Evolutionary conservation across 2,888 invertebrate genomes (phyloP).

Genomic region (Tinea semifulvella): DNA sequence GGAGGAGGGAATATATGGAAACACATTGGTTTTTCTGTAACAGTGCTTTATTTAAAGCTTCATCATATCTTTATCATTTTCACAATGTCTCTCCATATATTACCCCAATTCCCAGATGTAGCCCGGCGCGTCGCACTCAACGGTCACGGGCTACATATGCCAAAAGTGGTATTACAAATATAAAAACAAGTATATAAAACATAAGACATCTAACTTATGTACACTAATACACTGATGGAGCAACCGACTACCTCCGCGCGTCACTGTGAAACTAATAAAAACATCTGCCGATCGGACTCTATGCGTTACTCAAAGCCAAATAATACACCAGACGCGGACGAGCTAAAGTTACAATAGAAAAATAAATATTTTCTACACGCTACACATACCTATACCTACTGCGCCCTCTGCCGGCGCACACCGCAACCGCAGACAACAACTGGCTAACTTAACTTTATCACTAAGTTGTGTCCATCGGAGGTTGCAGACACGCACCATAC

Average conservation of each 20-base stretch:
- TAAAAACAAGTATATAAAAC: conserved; percentile 54
- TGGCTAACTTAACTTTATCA: too few relatives aligned
- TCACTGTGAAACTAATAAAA: conserved; percentile 19
- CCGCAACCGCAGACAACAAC: conserved; percentile 7
- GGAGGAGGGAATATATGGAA: conserved; percentile 64
- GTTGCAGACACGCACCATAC: too few relatives aligned
- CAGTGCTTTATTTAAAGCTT: conserved; percentile 75
- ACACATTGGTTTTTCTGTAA: conserved; percentile 74
- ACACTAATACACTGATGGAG: conserved; percentile 22
- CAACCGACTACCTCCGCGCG: conserved; percentile 1
- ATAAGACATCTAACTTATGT: conserved; percentile 64
- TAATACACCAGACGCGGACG: conserved; percentile 30
- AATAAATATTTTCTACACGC: conserved; percentile 64
- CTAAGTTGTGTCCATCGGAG: too few relatives aligned
- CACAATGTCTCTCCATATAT: conserved; percentile 75
- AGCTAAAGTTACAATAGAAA: conserved; percentile 47
- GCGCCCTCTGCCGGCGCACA: conserved; percentile 19
- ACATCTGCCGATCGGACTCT: not conserved
- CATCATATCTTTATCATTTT: conserved; percentile 68
- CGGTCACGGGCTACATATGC: conserved; percentile 58
- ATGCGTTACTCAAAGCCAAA: conserved; percentile 21
- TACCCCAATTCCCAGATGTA: conserved; percentile 73
- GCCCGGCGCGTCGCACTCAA: conserved; percentile 36
- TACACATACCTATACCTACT: conserved; percentile 53
- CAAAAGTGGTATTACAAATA: conserved; percentile 67